Evolutionary conservation across 2,113 vertebrate species (phyloP).

Genomic region (Ochotona curzoniae): DNA sequence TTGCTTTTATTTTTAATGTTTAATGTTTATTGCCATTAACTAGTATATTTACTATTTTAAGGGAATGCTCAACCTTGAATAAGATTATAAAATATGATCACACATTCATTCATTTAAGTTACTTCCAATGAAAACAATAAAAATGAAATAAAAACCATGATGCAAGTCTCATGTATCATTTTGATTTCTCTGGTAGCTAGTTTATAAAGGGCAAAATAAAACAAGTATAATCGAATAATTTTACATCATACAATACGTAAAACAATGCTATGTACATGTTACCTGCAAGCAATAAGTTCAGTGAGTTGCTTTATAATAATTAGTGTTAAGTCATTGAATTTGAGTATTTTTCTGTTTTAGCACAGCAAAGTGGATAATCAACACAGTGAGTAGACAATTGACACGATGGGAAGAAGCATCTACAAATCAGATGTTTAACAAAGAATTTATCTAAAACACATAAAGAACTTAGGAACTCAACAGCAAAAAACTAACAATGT

Average conservation of each 20-base stretch:
- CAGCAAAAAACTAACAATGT: no score
- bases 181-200: slow-evolving; percentile 21
- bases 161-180: neutral
- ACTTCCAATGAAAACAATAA: neutral
- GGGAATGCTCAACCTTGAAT: neutral
- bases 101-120: slow-evolving; percentile 4
- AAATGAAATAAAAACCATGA: neutral
- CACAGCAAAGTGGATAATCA: no score
- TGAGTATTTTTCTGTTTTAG: neutral
- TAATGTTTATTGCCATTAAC: slow-evolving; percentile 12
- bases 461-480: no score
- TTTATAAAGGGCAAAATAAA: slow-evolving; percentile 18
- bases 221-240: neutral
- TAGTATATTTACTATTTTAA: slow-evolving; percentile 26
- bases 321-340: neutral
- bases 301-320: neutral
- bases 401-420: no score
- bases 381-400: no score
- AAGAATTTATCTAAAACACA: no score
- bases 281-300: neutral
- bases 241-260: neutral
- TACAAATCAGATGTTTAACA: no score
- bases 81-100: slow-evolving; percentile 30
- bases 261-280: neutral
- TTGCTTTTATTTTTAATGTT: slow-evolving; percentile 34